A percentile compares a stretch with the other conserved stretches of the same genome.
Evolutionary conservation across 2,888 invertebrate genomes (phyloP).

Genomic region (Drosophila helvetica): DNA sequence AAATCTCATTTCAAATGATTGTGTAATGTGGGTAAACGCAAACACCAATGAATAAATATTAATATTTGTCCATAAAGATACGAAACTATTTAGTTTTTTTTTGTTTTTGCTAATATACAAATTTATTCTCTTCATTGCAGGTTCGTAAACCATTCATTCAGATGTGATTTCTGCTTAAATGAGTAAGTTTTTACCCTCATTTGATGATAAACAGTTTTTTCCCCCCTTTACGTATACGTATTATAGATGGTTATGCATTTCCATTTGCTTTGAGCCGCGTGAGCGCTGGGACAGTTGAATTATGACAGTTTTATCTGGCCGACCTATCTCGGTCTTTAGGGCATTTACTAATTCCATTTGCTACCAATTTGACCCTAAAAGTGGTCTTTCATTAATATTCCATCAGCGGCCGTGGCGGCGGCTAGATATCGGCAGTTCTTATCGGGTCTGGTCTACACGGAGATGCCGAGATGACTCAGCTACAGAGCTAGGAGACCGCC

Average conservation of each 20-base stretch:
- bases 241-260: slow-evolving; percentile 24
- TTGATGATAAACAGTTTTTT: too few relatives aligned
- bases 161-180: slow-evolving; percentile 17
- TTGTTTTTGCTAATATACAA: slow-evolving; percentile 6
- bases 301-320: slow-evolving; percentile 37
- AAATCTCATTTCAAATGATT: slow-evolving; percentile 27
- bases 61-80: slow-evolving; percentile 28
- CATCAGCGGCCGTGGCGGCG: slow-evolving; percentile 31
- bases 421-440: slow-evolving; percentile 29
- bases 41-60: slow-evolving; percentile 16
- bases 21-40: slow-evolving; percentile 18
- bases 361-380: slow-evolving; percentile 44
- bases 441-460: slow-evolving; percentile 17
- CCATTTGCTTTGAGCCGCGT: slow-evolving; percentile 23
- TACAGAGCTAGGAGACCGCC: slow-evolving; percentile 50
- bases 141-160: slow-evolving; percentile 54
- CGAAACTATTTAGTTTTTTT: neutral
- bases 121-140: slow-evolving; percentile 62
- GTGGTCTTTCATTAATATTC: slow-evolving; percentile 46
- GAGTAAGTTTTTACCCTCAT: neutral
- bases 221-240: neutral
- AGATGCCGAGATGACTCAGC: slow-evolving; percentile 68
- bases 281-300: too few relatives aligned
- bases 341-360: slow-evolving; percentile 46
- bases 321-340: slow-evolving; percentile 37